Conservation (phyloP, 2,113 vertebrate genomes). For the Lepus timidus region DNA sequence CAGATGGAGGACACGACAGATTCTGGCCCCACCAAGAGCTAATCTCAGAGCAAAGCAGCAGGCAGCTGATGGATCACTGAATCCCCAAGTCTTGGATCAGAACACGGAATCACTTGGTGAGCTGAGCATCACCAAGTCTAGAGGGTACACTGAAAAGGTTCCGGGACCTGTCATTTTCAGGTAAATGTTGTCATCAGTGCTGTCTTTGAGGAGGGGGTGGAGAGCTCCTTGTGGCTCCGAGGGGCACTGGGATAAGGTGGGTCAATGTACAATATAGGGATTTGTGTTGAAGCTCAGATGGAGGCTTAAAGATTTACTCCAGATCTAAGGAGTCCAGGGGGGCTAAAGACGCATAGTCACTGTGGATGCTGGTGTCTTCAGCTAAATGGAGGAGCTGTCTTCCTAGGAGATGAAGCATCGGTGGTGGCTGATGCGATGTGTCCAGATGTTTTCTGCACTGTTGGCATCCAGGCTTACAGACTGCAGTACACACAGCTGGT, state of each 20-base stretch:
- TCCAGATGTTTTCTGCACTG: not conserved
- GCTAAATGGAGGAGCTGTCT: not conserved
- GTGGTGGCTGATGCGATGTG: not conserved
- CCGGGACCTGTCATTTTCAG: not conserved
- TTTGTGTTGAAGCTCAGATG: not conserved
- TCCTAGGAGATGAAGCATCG: not conserved
- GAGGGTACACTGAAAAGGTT: not conserved
- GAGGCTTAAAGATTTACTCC: not conserved
- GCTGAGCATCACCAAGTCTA: not conserved
- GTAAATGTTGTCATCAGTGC: not conserved
- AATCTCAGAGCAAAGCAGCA: not conserved
- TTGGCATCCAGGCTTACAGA: not conserved
- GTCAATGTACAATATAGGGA: too few relatives aligned
- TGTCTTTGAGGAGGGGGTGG: not conserved
- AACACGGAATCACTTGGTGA: not conserved
- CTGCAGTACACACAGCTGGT: not conserved
- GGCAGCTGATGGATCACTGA: not conserved
- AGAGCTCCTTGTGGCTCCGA: not conserved
- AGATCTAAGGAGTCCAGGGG: not conserved
- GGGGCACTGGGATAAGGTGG: not conserved
- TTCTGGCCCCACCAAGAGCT: not conserved
- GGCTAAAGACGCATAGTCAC: not conserved
- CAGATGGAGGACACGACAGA: not conserved
- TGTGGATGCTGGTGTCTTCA: not conserved
- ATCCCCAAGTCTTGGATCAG: not conserved